These are phyloP conservation scores for Bothrops jararaca DNA, from an alignment of 2,113 vertebrate genomes.

Conservation along the genomic window DNA sequence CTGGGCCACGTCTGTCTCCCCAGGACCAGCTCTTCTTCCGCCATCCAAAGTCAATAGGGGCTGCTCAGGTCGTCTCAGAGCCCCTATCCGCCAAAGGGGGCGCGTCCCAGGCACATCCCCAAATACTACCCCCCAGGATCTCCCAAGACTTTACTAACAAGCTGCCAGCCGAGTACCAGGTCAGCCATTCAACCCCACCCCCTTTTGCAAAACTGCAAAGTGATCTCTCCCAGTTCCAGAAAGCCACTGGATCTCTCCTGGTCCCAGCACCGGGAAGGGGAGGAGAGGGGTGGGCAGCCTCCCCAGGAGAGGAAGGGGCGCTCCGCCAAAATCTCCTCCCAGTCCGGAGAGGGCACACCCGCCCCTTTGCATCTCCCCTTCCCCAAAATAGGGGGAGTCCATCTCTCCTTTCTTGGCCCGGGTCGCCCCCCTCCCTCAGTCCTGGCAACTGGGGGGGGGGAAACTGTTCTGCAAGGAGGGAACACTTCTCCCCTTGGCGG, in stretches of 20 bases:
- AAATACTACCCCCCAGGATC: not conserved
- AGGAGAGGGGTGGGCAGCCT: not conserved
- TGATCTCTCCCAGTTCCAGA: not conserved
- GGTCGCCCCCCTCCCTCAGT: not conserved
- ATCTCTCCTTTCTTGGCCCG: not conserved
- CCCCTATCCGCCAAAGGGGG: not conserved
- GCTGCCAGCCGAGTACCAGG: not conserved
- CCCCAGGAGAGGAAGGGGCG: not conserved
- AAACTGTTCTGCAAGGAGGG: not conserved
- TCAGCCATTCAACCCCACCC: not conserved
- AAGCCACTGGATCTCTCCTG: not conserved
- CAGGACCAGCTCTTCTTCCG: not conserved
- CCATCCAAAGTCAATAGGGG: not conserved
- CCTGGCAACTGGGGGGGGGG: no score
- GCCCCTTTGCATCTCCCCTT: not conserved
- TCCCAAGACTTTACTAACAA: not conserved
- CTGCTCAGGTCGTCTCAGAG: not conserved
- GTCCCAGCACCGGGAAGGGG: not conserved
- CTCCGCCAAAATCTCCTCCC: not conserved
- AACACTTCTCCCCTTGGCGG: not conserved
- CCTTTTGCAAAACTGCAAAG: not conserved
- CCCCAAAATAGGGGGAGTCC: not conserved
- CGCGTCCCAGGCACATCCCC: no score
- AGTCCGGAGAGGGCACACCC: not conserved
- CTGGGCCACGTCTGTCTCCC: not conserved